A percentile compares a stretch with the other conserved stretches of the same genome.
Conservation (phyloP, 1,140 invertebrate genomes). For the Ceratina australensis region DNA sequence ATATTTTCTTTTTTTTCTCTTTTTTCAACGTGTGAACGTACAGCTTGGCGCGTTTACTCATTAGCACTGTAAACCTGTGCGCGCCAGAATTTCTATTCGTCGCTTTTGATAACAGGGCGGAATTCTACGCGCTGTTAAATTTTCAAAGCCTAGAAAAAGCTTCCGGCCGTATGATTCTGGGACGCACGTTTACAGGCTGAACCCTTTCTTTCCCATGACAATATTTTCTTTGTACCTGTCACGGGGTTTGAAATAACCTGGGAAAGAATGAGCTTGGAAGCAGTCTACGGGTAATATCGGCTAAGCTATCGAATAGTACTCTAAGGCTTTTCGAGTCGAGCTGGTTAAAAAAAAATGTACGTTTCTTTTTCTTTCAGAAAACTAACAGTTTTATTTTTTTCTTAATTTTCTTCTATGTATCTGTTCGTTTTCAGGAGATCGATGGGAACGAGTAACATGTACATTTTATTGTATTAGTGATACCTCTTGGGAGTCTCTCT, state of each 20-base stretch:
- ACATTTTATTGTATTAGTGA: slow-evolving; percentile 12
- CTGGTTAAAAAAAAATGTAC: too few relatives aligned
- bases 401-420: neutral
- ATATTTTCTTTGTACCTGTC: too few relatives aligned
- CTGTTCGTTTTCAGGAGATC: neutral
- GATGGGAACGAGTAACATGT: slow-evolving; percentile 5
- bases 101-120: too few relatives aligned
- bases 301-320: neutral
- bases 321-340: neutral
- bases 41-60: too few relatives aligned
- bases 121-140: too few relatives aligned
- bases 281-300: neutral
- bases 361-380: neutral
- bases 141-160: neutral
- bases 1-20: neutral
- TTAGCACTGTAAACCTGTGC: too few relatives aligned
- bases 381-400: neutral
- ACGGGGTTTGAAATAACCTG: too few relatives aligned
- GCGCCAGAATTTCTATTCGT: too few relatives aligned
- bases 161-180: neutral
- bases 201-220: too few relatives aligned
- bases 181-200: slow-evolving; percentile 27
- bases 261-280: neutral
- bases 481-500: slow-evolving; percentile 5
- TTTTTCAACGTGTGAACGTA: too few relatives aligned